These are phyloP conservation scores for Anas bahamensis DNA, from an alignment of 2,797 vertebrate species.

Conservation along the genomic window DNA sequence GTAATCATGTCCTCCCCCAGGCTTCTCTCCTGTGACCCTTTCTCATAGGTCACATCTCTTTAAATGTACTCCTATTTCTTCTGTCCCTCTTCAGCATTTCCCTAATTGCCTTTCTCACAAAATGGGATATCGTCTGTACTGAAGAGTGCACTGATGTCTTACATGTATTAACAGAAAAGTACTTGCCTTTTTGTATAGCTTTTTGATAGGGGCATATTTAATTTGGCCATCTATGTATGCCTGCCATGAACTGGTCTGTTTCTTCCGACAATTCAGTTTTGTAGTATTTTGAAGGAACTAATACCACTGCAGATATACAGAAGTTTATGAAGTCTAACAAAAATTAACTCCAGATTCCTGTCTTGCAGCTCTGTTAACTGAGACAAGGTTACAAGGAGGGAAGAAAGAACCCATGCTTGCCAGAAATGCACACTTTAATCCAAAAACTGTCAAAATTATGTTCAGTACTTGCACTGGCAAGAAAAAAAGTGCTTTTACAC, in stretches of 20 bases:
- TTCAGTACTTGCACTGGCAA: no score
- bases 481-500: no score
- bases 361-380: background rate
- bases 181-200: background rate
- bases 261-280: background rate
- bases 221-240: background rate
- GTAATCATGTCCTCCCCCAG: slow-evolving; percentile 7
- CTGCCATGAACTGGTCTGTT: background rate
- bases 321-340: background rate
- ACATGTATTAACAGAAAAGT: background rate
- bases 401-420: background rate
- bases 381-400: background rate
- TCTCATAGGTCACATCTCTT: slow-evolving; percentile 5
- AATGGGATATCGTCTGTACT: background rate
- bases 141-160: background rate
- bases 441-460: no score
- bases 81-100: slow-evolving; percentile 25
- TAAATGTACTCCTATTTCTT: slow-evolving; percentile 23
- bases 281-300: background rate
- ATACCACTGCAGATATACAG: background rate
- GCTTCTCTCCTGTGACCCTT: background rate
- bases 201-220: background rate
- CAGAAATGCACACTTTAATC: no score
- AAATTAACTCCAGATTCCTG: background rate
- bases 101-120: slow-evolving; percentile 1